A percentile compares a stretch with the other conserved stretches of the same genome.
Conservation (phyloP, 2,113 vertebrate genomes). For the Chlorodrepanis virens region DNA sequence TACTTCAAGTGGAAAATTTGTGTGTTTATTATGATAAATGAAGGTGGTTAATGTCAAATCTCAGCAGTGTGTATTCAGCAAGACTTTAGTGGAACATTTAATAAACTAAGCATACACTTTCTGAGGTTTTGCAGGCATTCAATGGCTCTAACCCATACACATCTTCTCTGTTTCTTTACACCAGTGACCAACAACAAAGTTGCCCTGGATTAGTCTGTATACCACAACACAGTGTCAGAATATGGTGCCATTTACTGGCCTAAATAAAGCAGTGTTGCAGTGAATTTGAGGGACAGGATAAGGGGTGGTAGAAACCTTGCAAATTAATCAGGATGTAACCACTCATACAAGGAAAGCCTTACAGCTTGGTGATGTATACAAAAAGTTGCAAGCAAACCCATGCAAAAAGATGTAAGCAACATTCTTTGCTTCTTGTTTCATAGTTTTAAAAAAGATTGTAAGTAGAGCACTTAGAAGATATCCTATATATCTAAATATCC, state of each 20-base stretch:
- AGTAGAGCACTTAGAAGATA: not conserved
- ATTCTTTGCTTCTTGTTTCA: not conserved
- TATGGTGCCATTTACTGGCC: not conserved
- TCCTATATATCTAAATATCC: not conserved
- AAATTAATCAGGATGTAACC: not conserved
- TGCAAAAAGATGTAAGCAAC: not conserved
- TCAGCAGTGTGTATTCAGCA: constrained; percentile 44
- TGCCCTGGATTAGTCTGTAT: not conserved
- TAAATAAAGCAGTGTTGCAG: not conserved
- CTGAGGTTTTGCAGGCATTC: constrained; percentile 10
- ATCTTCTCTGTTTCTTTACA: not conserved
- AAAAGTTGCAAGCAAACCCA: not conserved
- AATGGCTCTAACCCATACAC: not conserved
- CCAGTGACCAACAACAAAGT: not conserved
- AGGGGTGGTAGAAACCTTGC: not conserved
- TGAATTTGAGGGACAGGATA: not conserved
- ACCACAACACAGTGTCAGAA: not conserved
- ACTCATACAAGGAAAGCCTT: not conserved
- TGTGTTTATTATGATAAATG: constrained; percentile 64
- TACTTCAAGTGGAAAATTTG: constrained; percentile 52
- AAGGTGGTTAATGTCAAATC: constrained; percentile 67
- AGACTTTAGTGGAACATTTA: constrained; percentile 42
- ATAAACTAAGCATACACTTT: constrained; percentile 32
- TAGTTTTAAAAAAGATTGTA: not conserved
- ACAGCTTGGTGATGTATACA: not conserved